phyloP scores from a whole-genome alignment of 35 echinoderm and acorn worm genomes.

The Strongylocentrotus purpuratus region DNA sequence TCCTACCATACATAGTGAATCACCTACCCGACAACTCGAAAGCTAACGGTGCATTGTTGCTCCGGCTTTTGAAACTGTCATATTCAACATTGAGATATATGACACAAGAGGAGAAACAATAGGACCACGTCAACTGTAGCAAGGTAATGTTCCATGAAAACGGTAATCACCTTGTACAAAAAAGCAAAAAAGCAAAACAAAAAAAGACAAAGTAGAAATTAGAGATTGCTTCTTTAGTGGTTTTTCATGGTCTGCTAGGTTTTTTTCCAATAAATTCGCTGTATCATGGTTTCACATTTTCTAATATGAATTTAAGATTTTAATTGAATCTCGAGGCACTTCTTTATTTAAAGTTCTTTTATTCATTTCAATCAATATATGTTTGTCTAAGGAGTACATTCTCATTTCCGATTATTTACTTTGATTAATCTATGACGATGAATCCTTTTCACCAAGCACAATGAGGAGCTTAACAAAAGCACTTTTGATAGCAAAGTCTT shows the following conservation, averaged over 20 bases:
- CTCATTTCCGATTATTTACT: neutral
- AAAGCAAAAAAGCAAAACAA: neutral
- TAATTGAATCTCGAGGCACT: neutral
- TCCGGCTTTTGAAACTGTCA: neutral
- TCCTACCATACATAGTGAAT: neutral
- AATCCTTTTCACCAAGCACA: neutral
- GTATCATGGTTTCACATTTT: neutral
- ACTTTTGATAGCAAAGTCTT: neutral
- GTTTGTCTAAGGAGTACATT: neutral
- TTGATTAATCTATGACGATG: neutral
- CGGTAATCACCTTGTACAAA: neutral
- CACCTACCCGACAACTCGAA: neutral
- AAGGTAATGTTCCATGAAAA: neutral
- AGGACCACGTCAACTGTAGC: neutral
- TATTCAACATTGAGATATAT: constrained; percentile 4
- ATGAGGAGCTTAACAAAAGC: neutral
- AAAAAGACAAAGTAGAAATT: neutral
- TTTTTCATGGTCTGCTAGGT: neutral
- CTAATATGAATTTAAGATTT: neutral
- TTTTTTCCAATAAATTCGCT: neutral
- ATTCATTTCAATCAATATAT: neutral
- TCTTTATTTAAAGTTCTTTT: neutral
- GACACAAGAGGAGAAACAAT: neutral
- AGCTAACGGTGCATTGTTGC: neutral
- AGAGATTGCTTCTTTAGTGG: neutral